Base-by-base conservation (phyloP, 2,888 invertebrate genomes). In the Melieria omissa region DNA sequence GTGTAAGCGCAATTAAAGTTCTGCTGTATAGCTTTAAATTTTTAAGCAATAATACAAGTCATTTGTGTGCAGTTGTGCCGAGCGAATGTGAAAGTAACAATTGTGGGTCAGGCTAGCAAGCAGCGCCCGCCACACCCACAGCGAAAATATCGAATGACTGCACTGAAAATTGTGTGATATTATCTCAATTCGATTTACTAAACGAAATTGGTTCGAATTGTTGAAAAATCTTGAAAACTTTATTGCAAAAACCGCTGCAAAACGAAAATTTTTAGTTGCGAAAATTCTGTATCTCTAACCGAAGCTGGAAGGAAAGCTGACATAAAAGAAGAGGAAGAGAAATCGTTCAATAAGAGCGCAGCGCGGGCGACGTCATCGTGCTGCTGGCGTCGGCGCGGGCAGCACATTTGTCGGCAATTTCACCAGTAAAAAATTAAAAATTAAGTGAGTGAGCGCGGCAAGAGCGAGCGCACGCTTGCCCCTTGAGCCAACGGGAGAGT, bases 51-150 rank as follows among this genome's bases (percentile, higher is more conserved):
- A 70, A 70, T 29, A 69, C 65, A 64, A 66, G 71, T 69, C 65
- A 70, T 55, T 73, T 77, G 75, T 55, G 69, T 29, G 29, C 29
- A 29, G 29, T 29, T 29, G 29, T 29, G 29, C 29, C 29, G 29
- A 29, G 29, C 29, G 29, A 29, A 29, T 29, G 29, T 29, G 29
- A 29, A 29, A 55, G 78, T 78, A 82, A 81, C 76, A 78, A 77
- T 83, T 83, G 80, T 81, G 83, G 85, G 82, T 83, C 83, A 77
- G 71, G 63, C 12, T 41, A 67, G 47, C 29, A 3, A 29, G 29
- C 29, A 8, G 14, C 58, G 52, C 72, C 74, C 82, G 83, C 84
- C 84, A 85, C 85, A 85, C 84, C 84, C 85, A 67, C 61, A 44
- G 73, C 74, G 65, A 75, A 76, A 76, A 54, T 71, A 68, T 60